phyloP scores from a whole-genome alignment of 2,113 vertebrate species.

The Corydoras sp. region DNA sequence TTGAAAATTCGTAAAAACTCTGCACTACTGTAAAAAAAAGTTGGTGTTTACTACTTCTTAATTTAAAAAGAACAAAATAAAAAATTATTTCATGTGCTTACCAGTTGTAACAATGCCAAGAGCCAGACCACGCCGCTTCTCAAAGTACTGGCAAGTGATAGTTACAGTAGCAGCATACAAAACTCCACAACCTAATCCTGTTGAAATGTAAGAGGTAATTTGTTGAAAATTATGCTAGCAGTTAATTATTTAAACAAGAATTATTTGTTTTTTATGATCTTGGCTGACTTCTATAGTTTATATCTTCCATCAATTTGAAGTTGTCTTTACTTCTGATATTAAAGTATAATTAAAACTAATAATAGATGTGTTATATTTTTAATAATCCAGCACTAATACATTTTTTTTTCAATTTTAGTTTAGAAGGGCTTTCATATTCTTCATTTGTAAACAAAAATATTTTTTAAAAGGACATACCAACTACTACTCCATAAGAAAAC shows the following conservation, averaged over 20 bases:
- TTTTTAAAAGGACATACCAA: slow-evolving; percentile 66
- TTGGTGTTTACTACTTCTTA: too few species aligned
- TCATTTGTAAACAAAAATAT: not conserved
- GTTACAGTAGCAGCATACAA: slow-evolving; percentile 81
- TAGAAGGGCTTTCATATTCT: not conserved
- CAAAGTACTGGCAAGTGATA: slow-evolving; percentile 82
- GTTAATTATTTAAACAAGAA: not conserved
- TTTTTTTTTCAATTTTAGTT: too few species aligned
- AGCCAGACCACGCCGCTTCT: slow-evolving; percentile 77
- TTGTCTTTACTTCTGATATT: too few species aligned
- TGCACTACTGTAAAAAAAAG: too few species aligned
- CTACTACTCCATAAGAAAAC: slow-evolving; percentile 78
- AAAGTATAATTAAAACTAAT: too few species aligned
- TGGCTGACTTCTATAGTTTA: too few species aligned
- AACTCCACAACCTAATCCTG: slow-evolving; percentile 81
- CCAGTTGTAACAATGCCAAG: slow-evolving; percentile 83
- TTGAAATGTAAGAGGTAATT: slow-evolving; percentile 1
- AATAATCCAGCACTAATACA: too few species aligned
- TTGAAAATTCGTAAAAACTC: too few species aligned
- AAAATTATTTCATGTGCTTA: slow-evolving; percentile 43
- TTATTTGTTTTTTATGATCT: too few species aligned
- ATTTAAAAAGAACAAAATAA: not conserved
- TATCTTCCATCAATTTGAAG: too few species aligned
- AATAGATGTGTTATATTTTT: too few species aligned
- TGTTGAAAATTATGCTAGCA: not conserved